These are phyloP conservation scores for Heteromurus nitidus DNA, from an alignment of 2,888 invertebrate species.

Conservation along the genomic window DNA sequence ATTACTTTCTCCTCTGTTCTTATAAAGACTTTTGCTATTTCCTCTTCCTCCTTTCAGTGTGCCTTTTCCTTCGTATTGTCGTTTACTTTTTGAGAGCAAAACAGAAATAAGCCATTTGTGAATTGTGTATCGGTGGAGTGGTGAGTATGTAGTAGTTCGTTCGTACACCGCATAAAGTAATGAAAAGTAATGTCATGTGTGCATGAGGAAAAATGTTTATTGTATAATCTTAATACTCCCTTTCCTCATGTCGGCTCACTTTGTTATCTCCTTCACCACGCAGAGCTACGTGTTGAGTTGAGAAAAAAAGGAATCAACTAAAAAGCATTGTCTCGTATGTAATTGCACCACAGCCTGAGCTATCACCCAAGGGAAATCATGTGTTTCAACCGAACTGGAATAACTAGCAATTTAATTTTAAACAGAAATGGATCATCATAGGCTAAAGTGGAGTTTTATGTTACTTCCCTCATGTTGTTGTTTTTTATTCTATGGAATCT, in stretches of 20 bases:
- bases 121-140: constrained; percentile 48
- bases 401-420: constrained; percentile 60
- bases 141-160: too few relatives aligned
- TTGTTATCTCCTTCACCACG: neutral
- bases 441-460: too few relatives aligned
- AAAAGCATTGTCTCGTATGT: constrained; percentile 42
- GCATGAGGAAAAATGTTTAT: constrained; percentile 50
- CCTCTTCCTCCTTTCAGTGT: neutral
- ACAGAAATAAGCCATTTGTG: constrained; percentile 56
- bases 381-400: constrained; percentile 50
- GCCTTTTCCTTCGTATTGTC: constrained; percentile 16
- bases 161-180: neutral
- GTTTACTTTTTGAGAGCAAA: constrained; percentile 1
- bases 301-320: constrained; percentile 24
- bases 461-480: too few relatives aligned
- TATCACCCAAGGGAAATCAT: constrained; percentile 58
- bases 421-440: constrained; percentile 27
- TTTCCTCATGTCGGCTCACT: neutral
- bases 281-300: constrained; percentile 32
- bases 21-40: constrained; percentile 15
- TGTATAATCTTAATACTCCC: constrained; percentile 29
- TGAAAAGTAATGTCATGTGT: constrained; percentile 39
- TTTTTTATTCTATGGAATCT: too few relatives aligned
- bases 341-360: constrained; percentile 57
- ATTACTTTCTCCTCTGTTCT: constrained; percentile 33